A percentile compares a stretch with the other conserved stretches of the same genome.
Conservation (phyloP, 2,113 vertebrate species). For the Sardina pilchardus region DNA sequence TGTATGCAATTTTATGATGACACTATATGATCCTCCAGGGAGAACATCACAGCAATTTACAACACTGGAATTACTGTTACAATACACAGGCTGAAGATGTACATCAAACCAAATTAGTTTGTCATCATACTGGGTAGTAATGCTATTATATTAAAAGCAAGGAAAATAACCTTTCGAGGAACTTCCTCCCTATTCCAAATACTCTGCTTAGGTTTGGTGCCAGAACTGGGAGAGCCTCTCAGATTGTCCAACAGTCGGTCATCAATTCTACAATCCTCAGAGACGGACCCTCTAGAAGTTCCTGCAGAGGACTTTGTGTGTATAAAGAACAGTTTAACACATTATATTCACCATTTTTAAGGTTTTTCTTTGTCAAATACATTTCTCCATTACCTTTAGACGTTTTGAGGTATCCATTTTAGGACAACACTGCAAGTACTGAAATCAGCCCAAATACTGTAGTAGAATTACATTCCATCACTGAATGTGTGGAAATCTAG, state of each 20-base stretch:
- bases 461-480: not conserved
- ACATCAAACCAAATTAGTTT: not conserved
- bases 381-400: not conserved
- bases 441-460: not conserved
- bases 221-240: not conserved
- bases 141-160: not conserved
- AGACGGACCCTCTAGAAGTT: not conserved
- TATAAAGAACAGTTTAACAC: not conserved
- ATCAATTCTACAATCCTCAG: not conserved
- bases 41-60: too few species aligned
- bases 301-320: not conserved
- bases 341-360: not conserved
- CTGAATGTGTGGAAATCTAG: not conserved
- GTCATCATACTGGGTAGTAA: not conserved
- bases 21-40: not conserved
- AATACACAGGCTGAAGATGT: not conserved
- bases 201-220: not conserved
- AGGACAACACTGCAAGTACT: not conserved
- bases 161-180: not conserved
- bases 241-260: not conserved
- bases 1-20: too few species aligned
- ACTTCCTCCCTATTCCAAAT: slow-evolving; percentile 1
- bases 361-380: not conserved
- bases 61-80: too few species aligned
- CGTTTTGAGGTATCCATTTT: not conserved